Conservation (phyloP, 2,888 invertebrate genomes). For the Hartigia nigra region DNA sequence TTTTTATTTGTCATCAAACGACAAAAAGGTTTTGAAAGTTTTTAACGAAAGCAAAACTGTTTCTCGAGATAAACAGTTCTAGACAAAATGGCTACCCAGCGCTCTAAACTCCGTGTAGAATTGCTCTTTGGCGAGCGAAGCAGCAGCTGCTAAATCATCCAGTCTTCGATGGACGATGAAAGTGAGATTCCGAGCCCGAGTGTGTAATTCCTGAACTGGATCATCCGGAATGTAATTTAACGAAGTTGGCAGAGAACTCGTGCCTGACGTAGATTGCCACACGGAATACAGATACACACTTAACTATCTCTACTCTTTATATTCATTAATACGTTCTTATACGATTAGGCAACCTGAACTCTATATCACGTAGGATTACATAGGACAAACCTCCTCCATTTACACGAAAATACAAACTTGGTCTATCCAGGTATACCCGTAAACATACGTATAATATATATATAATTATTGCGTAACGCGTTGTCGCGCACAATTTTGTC, state of each 20-base stretch:
- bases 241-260: conserved; percentile 1
- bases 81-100: neutral
- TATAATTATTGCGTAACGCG: neutral
- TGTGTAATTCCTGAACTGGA: conserved; percentile 23
- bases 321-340: neutral
- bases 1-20: neutral
- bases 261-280: conserved; percentile 3
- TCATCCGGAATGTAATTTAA: conserved; percentile 18
- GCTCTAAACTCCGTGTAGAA: neutral
- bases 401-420: neutral
- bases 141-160: neutral
- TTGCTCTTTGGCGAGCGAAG: neutral
- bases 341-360: neutral
- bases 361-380: neutral
- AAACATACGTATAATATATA: neutral
- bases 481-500: neutral
- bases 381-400: neutral
- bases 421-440: neutral
- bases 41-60: neutral
- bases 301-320: neutral
- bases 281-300: neutral
- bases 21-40: neutral
- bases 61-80: neutral
- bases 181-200: conserved; percentile 15
- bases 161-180: conserved; percentile 13